Percentiles rank a stretch among this genome's conserved stretches.
phyloP scores from a whole-genome alignment of 2,888 invertebrate species.

The Drosophila tanythrix region DNA sequence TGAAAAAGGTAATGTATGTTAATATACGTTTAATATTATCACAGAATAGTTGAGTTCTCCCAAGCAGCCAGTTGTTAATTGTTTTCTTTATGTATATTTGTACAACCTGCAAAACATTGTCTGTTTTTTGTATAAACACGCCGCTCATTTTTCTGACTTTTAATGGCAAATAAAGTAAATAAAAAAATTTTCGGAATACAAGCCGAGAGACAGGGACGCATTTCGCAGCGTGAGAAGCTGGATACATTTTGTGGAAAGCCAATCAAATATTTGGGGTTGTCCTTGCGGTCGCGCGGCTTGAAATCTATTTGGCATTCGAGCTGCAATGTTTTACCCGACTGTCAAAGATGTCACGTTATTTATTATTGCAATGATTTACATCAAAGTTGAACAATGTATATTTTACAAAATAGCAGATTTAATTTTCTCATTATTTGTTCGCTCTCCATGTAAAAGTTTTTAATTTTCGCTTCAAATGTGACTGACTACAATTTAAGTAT shows the following conservation, averaged over 20 bases:
- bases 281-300: neutral
- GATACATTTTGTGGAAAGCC: slow-evolving; percentile 1
- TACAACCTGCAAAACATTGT: neutral
- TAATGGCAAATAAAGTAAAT: slow-evolving; percentile 2
- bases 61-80: neutral
- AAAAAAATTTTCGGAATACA: slow-evolving; percentile 12
- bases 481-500: neutral
- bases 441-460: neutral
- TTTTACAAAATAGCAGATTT: neutral
- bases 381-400: neutral
- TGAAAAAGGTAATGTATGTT: neutral
- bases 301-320: neutral
- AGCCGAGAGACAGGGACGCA: neutral
- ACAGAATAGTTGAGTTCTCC: neutral
- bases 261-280: slow-evolving; percentile 9
- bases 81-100: neutral
- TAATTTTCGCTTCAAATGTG: neutral
- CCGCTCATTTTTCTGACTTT: neutral
- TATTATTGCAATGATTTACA: neutral
- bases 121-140: slow-evolving; percentile 2
- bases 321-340: neutral
- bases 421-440: neutral
- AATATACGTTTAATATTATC: neutral
- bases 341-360: neutral
- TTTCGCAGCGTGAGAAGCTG: neutral